Evolutionary conservation across 2,888 invertebrate genomes (phyloP).

Genomic region (Hirtodrosophila alboralis): DNA sequence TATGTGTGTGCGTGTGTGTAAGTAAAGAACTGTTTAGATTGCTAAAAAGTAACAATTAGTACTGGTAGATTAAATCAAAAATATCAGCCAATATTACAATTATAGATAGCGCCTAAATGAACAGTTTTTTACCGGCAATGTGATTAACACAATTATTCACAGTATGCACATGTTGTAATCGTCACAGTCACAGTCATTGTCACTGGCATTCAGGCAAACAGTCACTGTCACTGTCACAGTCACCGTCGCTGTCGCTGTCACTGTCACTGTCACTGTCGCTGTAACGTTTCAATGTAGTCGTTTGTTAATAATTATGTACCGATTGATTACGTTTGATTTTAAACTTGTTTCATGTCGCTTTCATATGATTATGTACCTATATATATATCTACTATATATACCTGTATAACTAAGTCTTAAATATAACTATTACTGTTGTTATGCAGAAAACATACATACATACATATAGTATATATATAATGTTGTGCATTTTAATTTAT

Average conservation of each 20-base stretch:
- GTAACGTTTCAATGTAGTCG: constrained; percentile 15
- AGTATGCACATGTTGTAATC: constrained; percentile 20
- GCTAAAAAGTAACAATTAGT: too few species aligned
- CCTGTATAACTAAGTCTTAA: constrained; percentile 6
- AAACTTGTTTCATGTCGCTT: constrained; percentile 11
- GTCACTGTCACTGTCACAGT: constrained; percentile 22
- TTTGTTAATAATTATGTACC: constrained; percentile 13
- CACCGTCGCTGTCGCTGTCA: constrained; percentile 15
- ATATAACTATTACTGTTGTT: constrained; percentile 7
- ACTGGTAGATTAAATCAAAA: too few species aligned
- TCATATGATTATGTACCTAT: constrained; percentile 17
- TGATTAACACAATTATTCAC: constrained; percentile 11
- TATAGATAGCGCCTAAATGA: constrained; percentile 12
- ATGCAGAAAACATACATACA: constrained; percentile 10
- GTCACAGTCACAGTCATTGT: constrained; percentile 16
- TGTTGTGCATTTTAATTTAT: constrained; percentile 2
- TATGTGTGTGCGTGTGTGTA: neutral
- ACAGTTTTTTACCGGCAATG: constrained; percentile 28
- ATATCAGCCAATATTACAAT: too few species aligned
- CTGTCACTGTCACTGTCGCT: constrained; percentile 20
- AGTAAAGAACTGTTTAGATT: constrained; percentile 14
- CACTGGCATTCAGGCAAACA: too few species aligned
- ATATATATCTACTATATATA: constrained; percentile 18
- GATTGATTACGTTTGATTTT: constrained; percentile 18
- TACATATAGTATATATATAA: constrained; percentile 2